A percentile compares a stretch with the other conserved stretches of the same genome.
Conservation (phyloP, 2,888 invertebrate genomes). For the Andrena bicolor region DNA sequence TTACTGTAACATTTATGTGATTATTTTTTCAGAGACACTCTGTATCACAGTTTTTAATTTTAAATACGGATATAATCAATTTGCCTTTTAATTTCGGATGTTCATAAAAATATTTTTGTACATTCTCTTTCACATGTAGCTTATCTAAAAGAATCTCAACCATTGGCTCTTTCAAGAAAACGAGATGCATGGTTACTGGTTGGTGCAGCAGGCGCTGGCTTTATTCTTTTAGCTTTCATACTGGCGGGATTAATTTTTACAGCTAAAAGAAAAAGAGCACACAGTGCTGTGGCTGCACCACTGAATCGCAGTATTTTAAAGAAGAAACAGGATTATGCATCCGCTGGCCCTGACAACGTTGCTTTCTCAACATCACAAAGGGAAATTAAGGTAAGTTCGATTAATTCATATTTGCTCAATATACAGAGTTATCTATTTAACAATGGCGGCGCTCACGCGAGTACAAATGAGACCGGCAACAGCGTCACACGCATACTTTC, state of each 20-base stretch:
- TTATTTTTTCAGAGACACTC: too few species aligned
- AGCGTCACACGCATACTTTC: too few species aligned
- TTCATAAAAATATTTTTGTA: neutral
- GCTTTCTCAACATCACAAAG: constrained; percentile 81
- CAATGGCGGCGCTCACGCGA: too few species aligned
- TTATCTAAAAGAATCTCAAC: constrained; percentile 89
- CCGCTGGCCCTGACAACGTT: constrained; percentile 78
- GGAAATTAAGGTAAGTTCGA: constrained; percentile 76
- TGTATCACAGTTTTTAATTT: neutral
- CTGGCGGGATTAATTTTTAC: constrained; percentile 74
- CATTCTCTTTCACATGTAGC: constrained; percentile 85
- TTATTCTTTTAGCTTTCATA: constrained; percentile 86
- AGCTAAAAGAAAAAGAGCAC: constrained; percentile 80
- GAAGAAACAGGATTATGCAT: constrained; percentile 76
- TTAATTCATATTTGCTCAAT: neutral
- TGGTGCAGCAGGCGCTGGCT: constrained; percentile 88
- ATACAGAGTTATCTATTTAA: neutral
- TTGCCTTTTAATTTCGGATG: neutral
- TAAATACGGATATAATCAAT: neutral
- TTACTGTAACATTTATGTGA: too few species aligned
- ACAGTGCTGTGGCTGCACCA: constrained; percentile 79
- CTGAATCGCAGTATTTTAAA: constrained; percentile 77
- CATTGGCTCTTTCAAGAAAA: constrained; percentile 86
- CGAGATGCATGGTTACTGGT: constrained; percentile 89
- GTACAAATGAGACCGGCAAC: too few species aligned